phyloP scores from a whole-genome alignment of 2,113 vertebrate genomes.

The Hippoglossus stenolepis region DNA sequence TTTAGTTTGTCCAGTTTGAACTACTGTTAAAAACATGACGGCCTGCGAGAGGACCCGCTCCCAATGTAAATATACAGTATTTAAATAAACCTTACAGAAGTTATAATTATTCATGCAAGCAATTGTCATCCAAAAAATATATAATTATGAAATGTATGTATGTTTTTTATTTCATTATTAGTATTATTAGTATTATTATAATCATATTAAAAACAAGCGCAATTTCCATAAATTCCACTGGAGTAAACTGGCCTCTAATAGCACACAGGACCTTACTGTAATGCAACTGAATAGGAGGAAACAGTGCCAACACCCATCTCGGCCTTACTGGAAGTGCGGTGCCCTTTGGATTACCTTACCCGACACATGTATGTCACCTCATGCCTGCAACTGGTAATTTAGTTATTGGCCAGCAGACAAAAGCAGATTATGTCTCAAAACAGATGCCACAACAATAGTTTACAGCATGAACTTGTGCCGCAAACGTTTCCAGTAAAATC shows the following conservation, averaged over 20 bases:
- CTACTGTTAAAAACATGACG: too few species aligned
- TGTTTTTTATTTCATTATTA: too few species aligned
- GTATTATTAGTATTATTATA: too few species aligned
- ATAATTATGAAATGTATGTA: too few species aligned
- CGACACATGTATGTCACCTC: slow-evolving; percentile 28
- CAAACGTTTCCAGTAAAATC: neutral
- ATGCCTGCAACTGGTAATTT: slow-evolving; percentile 10
- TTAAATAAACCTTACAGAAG: too few species aligned
- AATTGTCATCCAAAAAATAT: too few species aligned
- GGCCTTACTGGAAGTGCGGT: slow-evolving; percentile 60
- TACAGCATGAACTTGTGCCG: neutral
- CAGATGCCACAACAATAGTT: neutral
- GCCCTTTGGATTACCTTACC: slow-evolving; percentile 45
- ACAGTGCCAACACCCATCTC: slow-evolving; percentile 24
- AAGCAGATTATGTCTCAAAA: neutral
- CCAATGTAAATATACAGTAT: too few species aligned
- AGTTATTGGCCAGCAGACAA: slow-evolving; percentile 14
- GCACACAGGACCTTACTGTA: slow-evolving; percentile 25
- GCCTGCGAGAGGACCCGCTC: too few species aligned
- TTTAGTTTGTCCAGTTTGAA: too few species aligned
- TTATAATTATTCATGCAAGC: too few species aligned
- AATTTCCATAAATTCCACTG: too few species aligned
- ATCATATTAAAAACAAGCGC: too few species aligned
- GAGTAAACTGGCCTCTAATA: neutral
- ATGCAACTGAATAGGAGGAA: slow-evolving; percentile 43